phyloP scores from a whole-genome alignment of 2,113 vertebrate species.

The Pteropus alecto region DNA sequence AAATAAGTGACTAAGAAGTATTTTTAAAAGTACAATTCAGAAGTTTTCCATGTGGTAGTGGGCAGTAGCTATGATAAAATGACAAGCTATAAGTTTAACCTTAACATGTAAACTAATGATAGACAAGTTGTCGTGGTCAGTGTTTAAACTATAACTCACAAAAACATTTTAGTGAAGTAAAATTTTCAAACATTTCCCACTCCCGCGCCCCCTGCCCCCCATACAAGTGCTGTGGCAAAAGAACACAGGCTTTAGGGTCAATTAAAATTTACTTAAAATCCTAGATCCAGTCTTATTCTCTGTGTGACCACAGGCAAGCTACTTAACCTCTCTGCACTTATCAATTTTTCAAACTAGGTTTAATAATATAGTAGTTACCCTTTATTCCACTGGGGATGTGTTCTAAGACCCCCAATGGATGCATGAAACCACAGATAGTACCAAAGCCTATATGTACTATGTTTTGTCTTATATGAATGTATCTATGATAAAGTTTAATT shows the following conservation, averaged over 20 bases:
- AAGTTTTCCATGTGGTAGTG: not conserved
- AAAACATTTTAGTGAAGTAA: not conserved
- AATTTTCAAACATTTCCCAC: not conserved
- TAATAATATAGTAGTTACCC: not conserved
- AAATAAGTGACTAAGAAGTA: not conserved
- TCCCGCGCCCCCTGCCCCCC: accelerated
- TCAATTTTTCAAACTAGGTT: not conserved
- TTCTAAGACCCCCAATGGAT: too few relatives aligned
- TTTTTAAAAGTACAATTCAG: not conserved
- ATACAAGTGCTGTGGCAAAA: not conserved
- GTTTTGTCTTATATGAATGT: not conserved
- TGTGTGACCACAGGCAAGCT: not conserved
- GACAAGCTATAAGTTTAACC: not conserved
- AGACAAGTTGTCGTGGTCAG: not conserved
- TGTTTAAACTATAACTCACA: not conserved
- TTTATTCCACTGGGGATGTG: not conserved
- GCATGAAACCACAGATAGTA: not conserved
- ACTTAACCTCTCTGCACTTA: not conserved
- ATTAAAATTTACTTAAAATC: not conserved
- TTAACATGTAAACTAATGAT: not conserved
- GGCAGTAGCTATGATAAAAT: not conserved
- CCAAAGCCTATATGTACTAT: too few relatives aligned
- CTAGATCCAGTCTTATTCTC: not conserved
- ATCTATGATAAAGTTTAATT: not conserved
- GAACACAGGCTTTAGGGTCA: not conserved